phyloP scores from a whole-genome alignment of 2,888 invertebrate species.

The Phytoseiulus persimilis region DNA sequence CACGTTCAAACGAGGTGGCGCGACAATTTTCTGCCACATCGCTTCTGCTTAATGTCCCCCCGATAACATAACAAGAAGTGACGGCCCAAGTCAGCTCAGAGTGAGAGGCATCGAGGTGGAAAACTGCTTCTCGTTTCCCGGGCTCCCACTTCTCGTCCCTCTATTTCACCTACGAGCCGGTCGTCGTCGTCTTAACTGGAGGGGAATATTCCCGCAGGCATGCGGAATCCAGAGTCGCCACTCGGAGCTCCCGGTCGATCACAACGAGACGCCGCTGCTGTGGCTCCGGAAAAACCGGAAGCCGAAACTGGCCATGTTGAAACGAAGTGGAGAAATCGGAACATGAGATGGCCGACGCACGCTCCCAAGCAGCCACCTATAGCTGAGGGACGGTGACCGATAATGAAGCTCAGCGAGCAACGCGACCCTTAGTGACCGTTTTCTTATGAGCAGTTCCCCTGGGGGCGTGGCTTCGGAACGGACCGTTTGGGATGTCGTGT shows the following conservation, averaged over 20 bases:
- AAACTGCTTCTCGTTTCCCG: background rate
- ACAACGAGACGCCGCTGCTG: no score
- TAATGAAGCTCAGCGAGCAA: background rate
- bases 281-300: no score
- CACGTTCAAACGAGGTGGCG: background rate
- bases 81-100: background rate
- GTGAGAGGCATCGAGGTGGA: slow-evolving; percentile 7
- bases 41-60: slow-evolving; percentile 34
- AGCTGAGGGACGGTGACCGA: background rate
- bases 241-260: no score
- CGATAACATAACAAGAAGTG: slow-evolving; percentile 11
- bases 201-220: no score
- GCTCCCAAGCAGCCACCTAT: no score
- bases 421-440: background rate
- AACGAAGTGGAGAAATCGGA: no score
- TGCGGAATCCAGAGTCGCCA: no score
- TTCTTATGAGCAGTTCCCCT: background rate
- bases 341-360: no score
- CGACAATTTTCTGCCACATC: slow-evolving; percentile 38
- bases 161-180: background rate
- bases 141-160: background rate
- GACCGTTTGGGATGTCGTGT: background rate
- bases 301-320: no score
- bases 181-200: no score
- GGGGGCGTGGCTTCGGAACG: background rate